These are phyloP conservation scores for Euzophera pinguis DNA, from an alignment of 2,888 invertebrate species.

Conservation along the genomic window DNA sequence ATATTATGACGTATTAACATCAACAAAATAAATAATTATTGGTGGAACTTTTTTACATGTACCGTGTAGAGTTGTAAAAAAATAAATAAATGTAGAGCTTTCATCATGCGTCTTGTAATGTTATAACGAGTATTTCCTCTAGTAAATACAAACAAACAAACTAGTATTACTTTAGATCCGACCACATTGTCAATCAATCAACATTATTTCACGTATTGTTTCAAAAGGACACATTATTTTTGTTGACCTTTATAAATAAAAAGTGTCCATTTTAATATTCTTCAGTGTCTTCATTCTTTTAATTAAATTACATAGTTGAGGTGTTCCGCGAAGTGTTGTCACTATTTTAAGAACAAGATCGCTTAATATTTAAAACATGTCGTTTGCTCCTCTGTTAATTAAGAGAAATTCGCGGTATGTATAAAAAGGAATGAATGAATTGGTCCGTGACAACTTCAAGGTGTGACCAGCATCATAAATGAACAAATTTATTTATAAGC, in stretches of 20 bases:
- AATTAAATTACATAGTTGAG: constrained; percentile 23
- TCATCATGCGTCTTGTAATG: too few relatives aligned
- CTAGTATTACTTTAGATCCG: background rate
- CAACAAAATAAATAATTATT: too few relatives aligned
- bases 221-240: constrained; percentile 4
- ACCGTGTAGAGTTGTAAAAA: too few relatives aligned
- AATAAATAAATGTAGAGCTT: too few relatives aligned
- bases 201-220: constrained; percentile 3
- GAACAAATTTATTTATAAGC: constrained; percentile 13
- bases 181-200: background rate
- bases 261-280: background rate
- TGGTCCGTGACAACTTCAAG: constrained; percentile 49
- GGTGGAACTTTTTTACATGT: too few relatives aligned
- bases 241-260: constrained; percentile 6
- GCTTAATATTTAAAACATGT: constrained; percentile 41
- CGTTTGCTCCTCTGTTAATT: constrained; percentile 55
- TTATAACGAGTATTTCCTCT: too few relatives aligned
- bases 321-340: constrained; percentile 8
- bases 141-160: too few relatives aligned
- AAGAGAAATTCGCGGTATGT: constrained; percentile 59
- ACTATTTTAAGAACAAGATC: constrained; percentile 18
- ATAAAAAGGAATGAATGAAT: constrained; percentile 55
- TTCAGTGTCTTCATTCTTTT: constrained; percentile 12
- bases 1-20: too few relatives aligned
- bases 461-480: constrained; percentile 69